A percentile compares a stretch with the other conserved stretches of the same genome.
These are phyloP conservation scores for Himalopsyche phryganea DNA, from an alignment of 1,140 invertebrate genomes.

Conservation along the genomic window DNA sequence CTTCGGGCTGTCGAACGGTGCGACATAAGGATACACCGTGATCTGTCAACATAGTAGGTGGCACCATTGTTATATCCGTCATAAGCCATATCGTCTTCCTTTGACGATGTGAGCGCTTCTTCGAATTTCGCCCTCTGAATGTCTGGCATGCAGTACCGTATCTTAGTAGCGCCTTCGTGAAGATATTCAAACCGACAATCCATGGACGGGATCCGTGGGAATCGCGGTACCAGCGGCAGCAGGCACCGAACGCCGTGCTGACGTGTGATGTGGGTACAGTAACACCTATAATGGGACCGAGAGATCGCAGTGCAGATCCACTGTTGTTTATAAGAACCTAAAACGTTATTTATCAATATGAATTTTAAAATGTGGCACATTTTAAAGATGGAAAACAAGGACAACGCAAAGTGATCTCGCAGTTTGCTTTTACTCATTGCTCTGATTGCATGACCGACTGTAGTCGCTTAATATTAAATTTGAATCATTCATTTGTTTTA, in stretches of 20 bases:
- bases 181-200: conserved; percentile 93
- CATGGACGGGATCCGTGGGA: conserved; percentile 89
- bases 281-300: conserved; percentile 84
- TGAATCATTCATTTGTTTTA: too few species aligned
- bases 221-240: conserved; percentile 93
- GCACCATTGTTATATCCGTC: conserved; percentile 94
- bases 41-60: conserved; percentile 72
- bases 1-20: conserved; percentile 81
- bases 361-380: too few species aligned
- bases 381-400: too few species aligned
- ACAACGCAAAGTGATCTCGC: too few species aligned
- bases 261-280: conserved; percentile 90
- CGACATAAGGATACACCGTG: conserved; percentile 75
- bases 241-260: conserved; percentile 89
- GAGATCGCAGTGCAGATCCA: conserved; percentile 73
- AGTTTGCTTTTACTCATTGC: too few species aligned
- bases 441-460: too few species aligned
- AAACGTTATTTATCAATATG: not conserved
- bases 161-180: conserved; percentile 83
- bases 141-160: conserved; percentile 89
- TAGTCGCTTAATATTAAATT: too few species aligned
- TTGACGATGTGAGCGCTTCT: conserved; percentile 67
- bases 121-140: conserved; percentile 72
- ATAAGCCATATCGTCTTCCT: conserved; percentile 85
- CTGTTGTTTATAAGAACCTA: conserved; percentile 70